Evolutionary conservation across 2,113 vertebrate genomes (phyloP).

Genomic region (Cettia cetti): DNA sequence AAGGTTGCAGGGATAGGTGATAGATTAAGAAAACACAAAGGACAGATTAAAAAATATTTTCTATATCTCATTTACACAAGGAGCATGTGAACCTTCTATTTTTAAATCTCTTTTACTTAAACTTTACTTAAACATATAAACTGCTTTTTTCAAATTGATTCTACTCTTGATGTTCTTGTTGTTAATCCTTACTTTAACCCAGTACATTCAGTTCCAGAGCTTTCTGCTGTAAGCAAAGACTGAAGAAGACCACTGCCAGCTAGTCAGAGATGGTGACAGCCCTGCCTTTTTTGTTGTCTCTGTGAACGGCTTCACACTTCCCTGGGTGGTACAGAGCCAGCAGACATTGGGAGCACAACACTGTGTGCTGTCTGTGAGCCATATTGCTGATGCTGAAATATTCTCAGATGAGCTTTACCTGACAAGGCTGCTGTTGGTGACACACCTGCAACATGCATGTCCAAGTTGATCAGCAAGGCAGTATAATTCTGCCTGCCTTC

Average conservation of each 20-base stretch:
- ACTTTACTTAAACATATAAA: neutral
- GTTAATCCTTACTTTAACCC: neutral
- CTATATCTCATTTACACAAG: neutral
- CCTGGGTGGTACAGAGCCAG: neutral
- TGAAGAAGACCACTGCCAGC: neutral
- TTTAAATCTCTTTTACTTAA: neutral
- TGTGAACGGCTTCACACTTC: neutral
- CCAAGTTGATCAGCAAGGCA: neutral
- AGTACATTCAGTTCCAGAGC: neutral
- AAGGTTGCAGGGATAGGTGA: neutral
- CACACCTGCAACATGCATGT: neutral
- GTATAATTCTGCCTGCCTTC: neutral
- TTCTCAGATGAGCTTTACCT: neutral
- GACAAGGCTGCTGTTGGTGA: neutral
- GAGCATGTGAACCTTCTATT: neutral
- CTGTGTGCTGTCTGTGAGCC: neutral
- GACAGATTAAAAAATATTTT: neutral
- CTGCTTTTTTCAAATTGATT: neutral
- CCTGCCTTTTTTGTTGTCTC: neutral
- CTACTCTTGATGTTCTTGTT: neutral
- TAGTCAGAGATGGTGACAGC: neutral
- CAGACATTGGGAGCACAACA: accelerated
- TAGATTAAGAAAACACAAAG: neutral
- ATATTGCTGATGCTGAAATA: neutral
- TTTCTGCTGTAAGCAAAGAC: neutral